A percentile compares a stretch with the other conserved stretches of the same genome.
phyloP scores from a whole-genome alignment of 1,140 invertebrate genomes.

The Diabrotica undecimpunctata region DNA sequence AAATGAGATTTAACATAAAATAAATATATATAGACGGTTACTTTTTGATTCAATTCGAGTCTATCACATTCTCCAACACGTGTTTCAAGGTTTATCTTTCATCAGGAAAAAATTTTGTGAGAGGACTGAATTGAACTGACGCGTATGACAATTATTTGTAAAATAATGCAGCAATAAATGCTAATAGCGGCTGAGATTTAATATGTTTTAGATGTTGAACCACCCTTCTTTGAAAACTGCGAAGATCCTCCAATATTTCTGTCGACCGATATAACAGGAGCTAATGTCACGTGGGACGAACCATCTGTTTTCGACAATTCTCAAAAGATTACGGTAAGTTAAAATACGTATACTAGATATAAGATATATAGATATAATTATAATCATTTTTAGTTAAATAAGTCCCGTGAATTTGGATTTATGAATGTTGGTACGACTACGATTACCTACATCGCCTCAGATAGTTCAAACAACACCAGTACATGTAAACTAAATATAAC shows the following conservation, averaged over 20 bases:
- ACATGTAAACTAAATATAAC: constrained; percentile 60
- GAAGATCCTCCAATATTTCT: constrained; percentile 56
- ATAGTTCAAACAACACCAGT: constrained; percentile 58
- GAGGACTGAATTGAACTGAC: no score
- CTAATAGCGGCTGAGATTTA: no score
- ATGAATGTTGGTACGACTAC: constrained; percentile 58
- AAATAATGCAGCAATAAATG: no score
- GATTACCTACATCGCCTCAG: constrained; percentile 59
- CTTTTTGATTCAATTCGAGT: no score
- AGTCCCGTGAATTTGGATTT: constrained; percentile 50
- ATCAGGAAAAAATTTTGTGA: no score
- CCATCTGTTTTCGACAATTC: constrained; percentile 70
- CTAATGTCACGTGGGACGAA: constrained; percentile 60
- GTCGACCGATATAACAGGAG: constrained; percentile 44
- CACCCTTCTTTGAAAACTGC: constrained; percentile 62
- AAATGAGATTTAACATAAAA: no score
- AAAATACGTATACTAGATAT: neutral
- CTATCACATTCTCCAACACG: no score
- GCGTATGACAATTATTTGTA: no score
- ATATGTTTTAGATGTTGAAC: constrained; percentile 54
- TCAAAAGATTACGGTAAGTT: constrained; percentile 40
- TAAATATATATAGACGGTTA: no score
- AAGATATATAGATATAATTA: neutral
- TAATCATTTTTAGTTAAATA: constrained; percentile 22
- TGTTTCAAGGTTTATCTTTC: no score